Evolutionary conservation across 2,888 invertebrate genomes (phyloP).

Genomic region (Apotomis turbidana): DNA sequence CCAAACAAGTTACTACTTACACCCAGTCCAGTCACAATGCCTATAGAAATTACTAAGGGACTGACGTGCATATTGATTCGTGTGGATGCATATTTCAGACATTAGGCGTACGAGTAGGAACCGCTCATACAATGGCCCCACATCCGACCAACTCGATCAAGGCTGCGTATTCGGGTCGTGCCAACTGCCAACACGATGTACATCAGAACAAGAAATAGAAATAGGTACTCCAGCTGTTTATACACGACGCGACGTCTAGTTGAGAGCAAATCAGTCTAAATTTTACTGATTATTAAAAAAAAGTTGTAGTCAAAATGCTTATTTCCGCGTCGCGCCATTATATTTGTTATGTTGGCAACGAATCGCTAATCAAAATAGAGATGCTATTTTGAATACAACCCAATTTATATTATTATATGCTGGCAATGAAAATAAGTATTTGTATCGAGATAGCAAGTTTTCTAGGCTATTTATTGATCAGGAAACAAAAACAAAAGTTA

Average conservation of each 20-base stretch:
- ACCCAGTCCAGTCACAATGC: background rate
- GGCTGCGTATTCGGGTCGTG: slow-evolving; percentile 53
- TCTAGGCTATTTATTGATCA: background rate
- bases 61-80: too few species aligned
- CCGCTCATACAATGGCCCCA: slow-evolving; percentile 48
- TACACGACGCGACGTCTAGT: slow-evolving; percentile 42
- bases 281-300: background rate
- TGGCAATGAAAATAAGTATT: slow-evolving; percentile 9
- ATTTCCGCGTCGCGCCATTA: slow-evolving; percentile 30
- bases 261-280: slow-evolving; percentile 24
- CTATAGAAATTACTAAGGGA: background rate
- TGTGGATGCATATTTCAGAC: too few species aligned
- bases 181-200: slow-evolving; percentile 58
- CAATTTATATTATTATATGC: slow-evolving; percentile 1
- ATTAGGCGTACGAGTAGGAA: background rate
- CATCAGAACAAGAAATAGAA: slow-evolving; percentile 24
- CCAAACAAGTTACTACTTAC: background rate
- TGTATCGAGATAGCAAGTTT: slow-evolving; percentile 1
- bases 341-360: slow-evolving; percentile 37
- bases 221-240: slow-evolving; percentile 55
- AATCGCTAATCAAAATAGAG: slow-evolving; percentile 29
- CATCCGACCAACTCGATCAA: slow-evolving; percentile 55
- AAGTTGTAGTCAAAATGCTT: slow-evolving; percentile 2
- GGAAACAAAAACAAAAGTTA: slow-evolving; percentile 29
- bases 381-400: slow-evolving; percentile 37